Evolutionary conservation across 2,797 vertebrate species (phyloP).

Genomic region (Poliocrania exsul): DNA sequence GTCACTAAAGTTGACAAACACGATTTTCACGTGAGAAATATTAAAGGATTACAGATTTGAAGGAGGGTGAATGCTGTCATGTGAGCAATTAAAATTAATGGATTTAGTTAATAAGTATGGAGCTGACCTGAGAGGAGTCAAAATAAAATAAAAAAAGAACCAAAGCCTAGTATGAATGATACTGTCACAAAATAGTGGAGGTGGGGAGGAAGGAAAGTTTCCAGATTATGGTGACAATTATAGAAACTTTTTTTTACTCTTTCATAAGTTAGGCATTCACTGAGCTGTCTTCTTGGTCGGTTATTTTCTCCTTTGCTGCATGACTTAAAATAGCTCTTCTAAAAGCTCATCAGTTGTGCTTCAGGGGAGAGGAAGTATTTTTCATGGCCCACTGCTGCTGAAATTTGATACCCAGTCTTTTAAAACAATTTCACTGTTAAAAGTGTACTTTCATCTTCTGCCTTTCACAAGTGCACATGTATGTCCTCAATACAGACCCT

Average conservation of each 20-base stretch:
- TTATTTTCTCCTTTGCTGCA: background rate
- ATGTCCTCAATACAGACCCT: background rate
- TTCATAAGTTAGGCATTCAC: background rate
- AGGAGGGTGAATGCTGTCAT: background rate
- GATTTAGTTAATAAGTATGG: background rate
- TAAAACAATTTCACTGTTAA: background rate
- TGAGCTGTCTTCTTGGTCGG: background rate
- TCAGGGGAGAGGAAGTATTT: background rate
- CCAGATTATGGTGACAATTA: background rate
- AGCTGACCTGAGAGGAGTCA: background rate
- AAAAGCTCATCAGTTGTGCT: background rate
- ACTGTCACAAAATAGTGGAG: background rate
- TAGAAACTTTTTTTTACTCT: background rate
- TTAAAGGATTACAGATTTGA: background rate
- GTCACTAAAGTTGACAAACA: background rate
- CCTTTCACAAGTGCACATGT: background rate
- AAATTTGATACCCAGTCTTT: background rate
- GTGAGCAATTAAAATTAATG: background rate
- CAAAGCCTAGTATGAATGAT: background rate
- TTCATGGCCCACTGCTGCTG: background rate
- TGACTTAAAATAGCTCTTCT: background rate
- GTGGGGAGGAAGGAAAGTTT: fast-evolving
- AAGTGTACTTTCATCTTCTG: background rate
- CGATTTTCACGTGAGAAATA: background rate
- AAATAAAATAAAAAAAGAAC: background rate